Base-by-base conservation (phyloP, 2,888 invertebrate genomes). In the Orchesella flavescens region DNA sequence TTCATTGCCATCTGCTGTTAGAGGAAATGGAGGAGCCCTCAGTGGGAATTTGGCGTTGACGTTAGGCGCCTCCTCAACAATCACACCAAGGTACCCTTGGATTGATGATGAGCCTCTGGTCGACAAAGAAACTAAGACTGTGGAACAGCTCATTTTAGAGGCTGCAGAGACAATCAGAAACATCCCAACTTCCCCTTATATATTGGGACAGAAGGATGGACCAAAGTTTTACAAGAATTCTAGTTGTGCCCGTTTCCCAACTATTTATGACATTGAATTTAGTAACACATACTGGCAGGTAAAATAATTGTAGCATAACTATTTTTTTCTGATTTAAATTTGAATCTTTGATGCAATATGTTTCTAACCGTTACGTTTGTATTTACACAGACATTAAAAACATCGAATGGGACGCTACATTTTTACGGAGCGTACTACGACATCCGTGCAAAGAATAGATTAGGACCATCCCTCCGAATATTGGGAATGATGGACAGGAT, bases 231-330 rank as follows among this genome's bases (percentile, higher is more conserved):
- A 92, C 91, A 93, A 92, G 89, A 94, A 94, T 90, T 93, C 93
- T 88, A 93, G 93, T 83, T 96, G 96, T 91, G 95, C 95, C 82
- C 93, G 94, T 87, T 96, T 95, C 90, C 97, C 97, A 0, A 95
- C 94, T 83, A 94, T 97, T 88, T 96, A 95, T 90, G 97, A 97
- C 89, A 91, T 97, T 86, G 95, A 97, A 90, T 97, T 96, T 91
- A 96, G 96, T 91, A 97, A 97, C 90, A 93, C 96, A 76, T 97
- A 97, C 90, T 97, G 97, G 97, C 97, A 97, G 91, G 88, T 88
- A 43, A 73, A 73, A 15, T 49, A 12, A 1, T 1, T 7, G 2
- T 49, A 49, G 3, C 43, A 63, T 55, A 7, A 71, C n/a, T 34
- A 34, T 15, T 49, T 49, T 3, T 49, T 49, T n/a, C 49, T 15